Percentiles rank a stretch among this genome's conserved stretches.
These are phyloP conservation scores for Heliconius congener DNA, from an alignment of 1,140 invertebrate genomes.

Conservation along the genomic window DNA sequence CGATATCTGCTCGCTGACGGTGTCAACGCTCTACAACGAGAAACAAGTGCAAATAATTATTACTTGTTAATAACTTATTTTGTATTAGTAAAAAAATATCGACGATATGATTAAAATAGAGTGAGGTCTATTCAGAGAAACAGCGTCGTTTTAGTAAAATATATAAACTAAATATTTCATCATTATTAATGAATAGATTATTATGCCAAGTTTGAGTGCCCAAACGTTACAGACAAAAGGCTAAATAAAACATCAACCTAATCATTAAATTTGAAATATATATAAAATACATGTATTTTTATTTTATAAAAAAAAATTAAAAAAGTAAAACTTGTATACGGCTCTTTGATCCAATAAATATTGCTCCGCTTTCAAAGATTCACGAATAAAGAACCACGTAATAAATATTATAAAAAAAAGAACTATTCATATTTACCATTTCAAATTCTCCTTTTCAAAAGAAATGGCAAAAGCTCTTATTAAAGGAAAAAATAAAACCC, in stretches of 20 bases:
- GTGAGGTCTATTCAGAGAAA: background rate
- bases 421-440: slow-evolving; percentile 3
- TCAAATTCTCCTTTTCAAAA: slow-evolving; percentile 15
- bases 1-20: slow-evolving; percentile 28
- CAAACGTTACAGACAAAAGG: background rate
- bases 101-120: background rate
- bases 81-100: background rate
- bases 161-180: too few relatives aligned
- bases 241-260: too few relatives aligned
- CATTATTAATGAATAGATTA: too few relatives aligned
- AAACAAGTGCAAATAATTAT: slow-evolving; percentile 32
- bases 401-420: slow-evolving; percentile 9
- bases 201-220: too few relatives aligned
- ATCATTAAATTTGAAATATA: background rate
- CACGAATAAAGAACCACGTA: background rate
- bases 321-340: background rate
- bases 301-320: background rate
- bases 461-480: slow-evolving; percentile 28
- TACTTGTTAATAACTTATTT: slow-evolving; percentile 6
- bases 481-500: slow-evolving; percentile 29
- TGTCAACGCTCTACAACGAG: slow-evolving; percentile 31
- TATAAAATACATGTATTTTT: background rate
- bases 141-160: too few relatives aligned
- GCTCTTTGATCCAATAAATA: background rate
- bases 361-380: background rate